Conservation (phyloP, 1,140 invertebrate species). For the Varroa destructor region DNA sequence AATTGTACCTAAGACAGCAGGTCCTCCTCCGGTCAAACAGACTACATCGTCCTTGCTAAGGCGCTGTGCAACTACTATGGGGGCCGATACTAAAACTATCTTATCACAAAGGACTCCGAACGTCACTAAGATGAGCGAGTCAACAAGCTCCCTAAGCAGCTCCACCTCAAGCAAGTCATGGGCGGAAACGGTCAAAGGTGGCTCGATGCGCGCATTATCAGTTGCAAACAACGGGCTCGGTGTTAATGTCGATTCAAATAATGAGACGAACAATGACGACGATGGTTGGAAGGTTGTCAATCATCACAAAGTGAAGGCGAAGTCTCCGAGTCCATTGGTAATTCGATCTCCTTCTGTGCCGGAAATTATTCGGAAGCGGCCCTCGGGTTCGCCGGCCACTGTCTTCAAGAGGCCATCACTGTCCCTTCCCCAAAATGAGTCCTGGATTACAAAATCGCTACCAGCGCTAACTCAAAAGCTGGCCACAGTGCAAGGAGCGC, state of each 20-base stretch:
- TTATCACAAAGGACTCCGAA: background rate
- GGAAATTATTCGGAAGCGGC: slow-evolving; percentile 10
- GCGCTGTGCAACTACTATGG: slow-evolving; percentile 19
- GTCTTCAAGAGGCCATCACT: background rate
- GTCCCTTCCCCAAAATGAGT: slow-evolving; percentile 11
- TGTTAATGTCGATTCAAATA: slow-evolving; percentile 15
- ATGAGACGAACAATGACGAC: slow-evolving; percentile 16
- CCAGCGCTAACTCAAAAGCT: slow-evolving; percentile 11
- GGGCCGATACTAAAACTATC: background rate
- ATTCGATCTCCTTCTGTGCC: slow-evolving; percentile 15
- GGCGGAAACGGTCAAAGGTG: slow-evolving; percentile 15
- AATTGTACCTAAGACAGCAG: too few species aligned
- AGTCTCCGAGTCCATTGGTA: background rate
- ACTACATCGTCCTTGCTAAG: slow-evolving; percentile 11
- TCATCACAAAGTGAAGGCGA: background rate
- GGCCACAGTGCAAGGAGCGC: background rate
- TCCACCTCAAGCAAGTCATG: slow-evolving; percentile 24
- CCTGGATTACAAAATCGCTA: background rate
- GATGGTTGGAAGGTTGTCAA: slow-evolving; percentile 14
- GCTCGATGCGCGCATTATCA: background rate
- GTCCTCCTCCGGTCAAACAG: slow-evolving; percentile 12
- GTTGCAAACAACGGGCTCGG: slow-evolving; percentile 22
- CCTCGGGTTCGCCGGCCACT: background rate
- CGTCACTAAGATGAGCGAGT: slow-evolving; percentile 16
- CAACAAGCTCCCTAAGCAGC: slow-evolving; percentile 13